Evolutionary conservation across 2,113 vertebrate genomes (phyloP), one percentile per base, ranked within the genome.

Genomic region (Solea senegalensis): DNA sequence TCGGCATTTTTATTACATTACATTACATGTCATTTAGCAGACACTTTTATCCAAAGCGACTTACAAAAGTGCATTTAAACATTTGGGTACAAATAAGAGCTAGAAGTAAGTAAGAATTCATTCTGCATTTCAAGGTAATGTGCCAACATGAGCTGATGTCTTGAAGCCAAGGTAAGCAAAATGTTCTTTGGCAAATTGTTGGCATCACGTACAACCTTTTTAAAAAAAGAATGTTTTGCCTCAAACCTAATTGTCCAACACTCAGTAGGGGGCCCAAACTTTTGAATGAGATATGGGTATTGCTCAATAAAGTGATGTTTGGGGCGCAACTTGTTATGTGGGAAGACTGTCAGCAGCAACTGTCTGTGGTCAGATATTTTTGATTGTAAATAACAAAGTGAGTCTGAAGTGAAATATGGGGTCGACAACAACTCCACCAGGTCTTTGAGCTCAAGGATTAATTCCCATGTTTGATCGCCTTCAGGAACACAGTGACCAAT

Each of bases 191-290:
- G n/a, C 7, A 83, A 86, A n/a, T 75, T 75, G 7, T 12, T 7
- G 9, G 63, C 21, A 39, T 82, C 40, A 3, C 1, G 56, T 2
- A 82, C 60, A 4, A 76, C 28, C 7, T 73, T 82, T 67, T 74
- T 74, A 61, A 83, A 80, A 16, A 83, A 81, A 9, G 40, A 73
- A 73, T 79, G 75, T 54, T 76, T 79, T 3, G 59, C 76, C 62
- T 82, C 73, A 78, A 86, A 86, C 9, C 56, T 7, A 4, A 81
- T 76, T 16, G 71, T 81, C 77, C 84, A 79, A 26, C 60, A 81
- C n/a, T 82, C 76, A 58, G 45, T 62, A 11, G 70, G 7, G 69
- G 69, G 27, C 73, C 56, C 76, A 67, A 82, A 45, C 54, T 74
- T 7, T 76, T 26, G 11, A 82, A 80, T 4, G 76, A 8, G 1